Base-by-base conservation (phyloP, 37 sponge, comb jelly and placozoan species). In the Tethya wilhelma region DNA sequence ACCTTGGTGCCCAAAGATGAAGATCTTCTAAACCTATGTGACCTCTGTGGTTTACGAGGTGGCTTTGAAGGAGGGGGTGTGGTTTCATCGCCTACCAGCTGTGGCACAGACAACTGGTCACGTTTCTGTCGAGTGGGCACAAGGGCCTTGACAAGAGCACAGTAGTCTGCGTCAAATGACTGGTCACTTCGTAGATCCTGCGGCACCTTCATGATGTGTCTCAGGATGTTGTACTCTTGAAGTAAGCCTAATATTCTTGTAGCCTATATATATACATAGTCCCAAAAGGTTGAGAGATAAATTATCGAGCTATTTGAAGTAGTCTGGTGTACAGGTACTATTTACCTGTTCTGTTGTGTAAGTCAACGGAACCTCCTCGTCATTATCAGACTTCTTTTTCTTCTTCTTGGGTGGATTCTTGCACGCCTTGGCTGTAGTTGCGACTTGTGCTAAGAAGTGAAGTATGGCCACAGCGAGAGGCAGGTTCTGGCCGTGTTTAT, bases 181-280 rank as follows among this genome's bases (percentile, higher is more conserved):
- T 30, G 56, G 38, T 68, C 59, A 17, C 23, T 56, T 14, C 80
- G 58, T 0, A 80, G 42, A 22, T 80, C 39, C 1, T n/a, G 31
- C 0, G 80, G 80, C 6, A 80, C 69, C 31, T 57, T 69, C 80
- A 80, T 80, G 9, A 80, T 44, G 42, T 69, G 70, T 8, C 59
- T 41, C 4, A 80, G 80, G n/a, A 80, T 33, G 2, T 32, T 38
- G 37, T 23, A 38, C 38, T 69, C 80, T 1, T 37, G 17, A 5
- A 80, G 49, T 19, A 80, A 71, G 22, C 3, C 8, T 14, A 80
- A 12, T 20, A 80, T 67, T 22, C 39, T 53, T 3, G 26, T 53
- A 9, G 65, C 79, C 79, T 78, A 45, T 20, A 59, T 36, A 36
- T 0, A 44, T 71, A 7, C n/a, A n/a, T n/a, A n/a, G n/a, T n/a